Evolutionary conservation across 2,797 vertebrate species (phyloP).

Genomic region (Xenopus petersii): DNA sequence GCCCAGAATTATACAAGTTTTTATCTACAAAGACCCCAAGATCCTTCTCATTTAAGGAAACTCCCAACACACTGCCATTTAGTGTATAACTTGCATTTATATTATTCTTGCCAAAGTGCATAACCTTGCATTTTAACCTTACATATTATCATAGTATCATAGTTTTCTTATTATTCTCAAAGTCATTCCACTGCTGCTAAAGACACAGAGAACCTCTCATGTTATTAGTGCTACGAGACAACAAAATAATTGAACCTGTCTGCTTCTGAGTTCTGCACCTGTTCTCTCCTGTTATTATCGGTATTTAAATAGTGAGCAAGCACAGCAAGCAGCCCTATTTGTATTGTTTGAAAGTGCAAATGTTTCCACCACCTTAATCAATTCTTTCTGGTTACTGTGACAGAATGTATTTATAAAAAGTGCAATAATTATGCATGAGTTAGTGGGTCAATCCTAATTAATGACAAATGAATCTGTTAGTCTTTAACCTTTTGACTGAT

Average conservation of each 20-base stretch:
- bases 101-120: too few species aligned
- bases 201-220: neutral
- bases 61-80: too few species aligned
- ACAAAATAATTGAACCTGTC: conserved; percentile 6
- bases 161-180: neutral
- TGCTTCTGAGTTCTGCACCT: conserved; percentile 4
- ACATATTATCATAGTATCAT: too few species aligned
- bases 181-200: neutral
- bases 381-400: conserved; percentile 11
- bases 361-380: conserved; percentile 9
- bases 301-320: neutral
- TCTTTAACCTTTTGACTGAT: neutral
- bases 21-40: too few species aligned
- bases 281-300: conserved; percentile 7
- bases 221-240: neutral
- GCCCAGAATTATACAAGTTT: too few species aligned
- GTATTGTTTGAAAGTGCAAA: conserved; percentile 2
- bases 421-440: conserved; percentile 19
- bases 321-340: conserved; percentile 10
- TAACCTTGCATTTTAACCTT: too few species aligned
- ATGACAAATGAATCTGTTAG: conserved; percentile 9
- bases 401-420: neutral
- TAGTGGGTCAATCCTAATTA: conserved; percentile 11
- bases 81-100: too few species aligned
- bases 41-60: too few species aligned